Evolutionary conservation across 2,888 invertebrate genomes (phyloP), one percentile per base, ranked within the genome.

Genomic region (Nymphalis polychloros): DNA sequence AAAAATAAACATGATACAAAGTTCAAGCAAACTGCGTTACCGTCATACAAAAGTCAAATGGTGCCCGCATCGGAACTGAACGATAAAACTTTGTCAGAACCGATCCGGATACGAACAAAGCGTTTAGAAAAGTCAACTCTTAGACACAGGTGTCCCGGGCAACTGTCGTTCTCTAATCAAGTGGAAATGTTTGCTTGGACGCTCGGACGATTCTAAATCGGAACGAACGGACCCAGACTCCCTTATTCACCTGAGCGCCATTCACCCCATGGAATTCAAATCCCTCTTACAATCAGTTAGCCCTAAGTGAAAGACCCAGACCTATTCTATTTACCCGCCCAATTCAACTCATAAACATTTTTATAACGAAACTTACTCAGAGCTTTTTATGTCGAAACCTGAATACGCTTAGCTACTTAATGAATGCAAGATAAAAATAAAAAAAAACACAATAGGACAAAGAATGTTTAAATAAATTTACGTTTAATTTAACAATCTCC

Each of bases 101-200:
- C 75, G 83, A 88, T 86, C 83, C 78, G 77, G 83, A 48, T 62
- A 62, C 19, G 89, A 90, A 89, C 89, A 89, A 88, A 88, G 81
- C 85, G 84, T 78, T 80, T 77, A 83, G 84, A 85, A 88, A 90
- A 88, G 84, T 87, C 84, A 77, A 76, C 76, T 77, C 78, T 75
- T 84, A 84, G 85, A 85, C 84, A 82, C 88, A 90, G 90, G 89
- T 90, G 90, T 85, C 82, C 82, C 82, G 76, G 74, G 81, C 79
- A 81, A 84, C 85, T 86, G 82, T 83, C 83, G 81, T 81, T 79
- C 84, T 89, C 88, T 90, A 91, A 91, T 92, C 92, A 90, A 89
- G 87, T 86, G 89, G 89, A 91, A 91, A 89, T 86, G 81, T 89
- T 88, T 86, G 86, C 87, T 89, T 80, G 82, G 82, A 80, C 84